phyloP scores from a whole-genome alignment of 1,140 invertebrate genomes.

The Holotrichia oblita region DNA sequence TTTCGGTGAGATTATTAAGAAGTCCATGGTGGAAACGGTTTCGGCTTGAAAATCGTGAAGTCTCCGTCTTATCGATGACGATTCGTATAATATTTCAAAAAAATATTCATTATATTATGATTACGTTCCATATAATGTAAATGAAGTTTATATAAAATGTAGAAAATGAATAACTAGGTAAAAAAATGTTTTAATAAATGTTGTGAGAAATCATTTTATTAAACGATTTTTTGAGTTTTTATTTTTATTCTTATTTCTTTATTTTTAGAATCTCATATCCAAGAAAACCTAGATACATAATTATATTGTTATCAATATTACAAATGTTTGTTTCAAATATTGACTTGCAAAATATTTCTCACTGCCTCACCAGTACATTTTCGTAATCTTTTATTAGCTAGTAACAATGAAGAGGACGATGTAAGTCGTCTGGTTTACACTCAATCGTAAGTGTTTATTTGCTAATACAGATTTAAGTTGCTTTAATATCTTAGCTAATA shows the following conservation, averaged over 20 bases:
- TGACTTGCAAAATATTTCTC: too few species aligned
- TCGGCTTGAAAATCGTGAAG: conserved; percentile 67
- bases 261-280: neutral
- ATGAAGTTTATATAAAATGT: conserved; percentile 60
- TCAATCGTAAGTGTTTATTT: too few species aligned
- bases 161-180: conserved; percentile 51
- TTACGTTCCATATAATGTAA: conserved; percentile 58
- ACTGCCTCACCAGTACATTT: too few species aligned
- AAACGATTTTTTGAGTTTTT: conserved; percentile 22
- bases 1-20: conserved; percentile 92
- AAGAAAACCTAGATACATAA: too few species aligned
- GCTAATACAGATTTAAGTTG: too few species aligned
- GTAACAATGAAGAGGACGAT: too few species aligned
- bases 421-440: too few species aligned
- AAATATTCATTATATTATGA: conserved; percentile 43
- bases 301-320: too few species aligned
- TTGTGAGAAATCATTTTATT: conserved; percentile 57
- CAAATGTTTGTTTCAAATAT: too few species aligned
- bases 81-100: conserved; percentile 27
- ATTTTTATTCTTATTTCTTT: conserved; percentile 17
- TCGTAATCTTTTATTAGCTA: too few species aligned
- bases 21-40: conserved; percentile 91
- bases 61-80: conserved; percentile 17
- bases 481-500: too few species aligned
- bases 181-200: conserved; percentile 61